Conservation (phyloP, 2,113 vertebrate genomes). For the Herpetotheres cachinnans region DNA sequence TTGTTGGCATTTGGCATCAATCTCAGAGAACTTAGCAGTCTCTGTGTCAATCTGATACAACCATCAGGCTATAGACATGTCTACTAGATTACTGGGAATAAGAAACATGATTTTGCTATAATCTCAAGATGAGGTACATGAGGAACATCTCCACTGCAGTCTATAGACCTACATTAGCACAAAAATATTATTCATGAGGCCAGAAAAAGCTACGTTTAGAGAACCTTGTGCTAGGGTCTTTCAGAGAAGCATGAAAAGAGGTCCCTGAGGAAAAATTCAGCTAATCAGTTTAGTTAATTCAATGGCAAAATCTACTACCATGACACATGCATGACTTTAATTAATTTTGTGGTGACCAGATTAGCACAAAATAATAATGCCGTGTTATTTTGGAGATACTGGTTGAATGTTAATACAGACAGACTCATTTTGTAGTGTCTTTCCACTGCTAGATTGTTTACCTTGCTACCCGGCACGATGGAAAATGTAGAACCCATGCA, state of each 20-base stretch:
- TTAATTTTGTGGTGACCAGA: not conserved
- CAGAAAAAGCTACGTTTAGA: not conserved
- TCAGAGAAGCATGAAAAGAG: not conserved
- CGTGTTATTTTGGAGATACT: not conserved
- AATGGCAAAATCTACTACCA: not conserved
- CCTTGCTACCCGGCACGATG: not conserved
- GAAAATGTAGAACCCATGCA: not conserved
- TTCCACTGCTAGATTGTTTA: not conserved
- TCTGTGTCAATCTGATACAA: not conserved
- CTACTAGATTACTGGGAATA: not conserved
- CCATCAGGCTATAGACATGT: not conserved
- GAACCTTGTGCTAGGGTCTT: not conserved
- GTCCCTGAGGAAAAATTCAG: not conserved
- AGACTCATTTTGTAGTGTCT: not conserved
- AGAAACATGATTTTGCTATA: not conserved
- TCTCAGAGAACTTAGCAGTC: not conserved
- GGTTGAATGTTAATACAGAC: not conserved
- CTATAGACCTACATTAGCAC: not conserved
- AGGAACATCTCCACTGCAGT: not conserved
- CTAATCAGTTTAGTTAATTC: not conserved
- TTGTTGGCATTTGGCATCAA: not conserved
- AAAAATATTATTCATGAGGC: not conserved
- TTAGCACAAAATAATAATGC: not conserved
- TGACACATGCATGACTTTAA: not conserved
- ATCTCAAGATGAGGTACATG: not conserved